Percentiles rank a stretch among this genome's conserved stretches.
These are phyloP conservation scores for Apamea monoglypha DNA, from an alignment of 2,888 invertebrate species.

Conservation along the genomic window DNA sequence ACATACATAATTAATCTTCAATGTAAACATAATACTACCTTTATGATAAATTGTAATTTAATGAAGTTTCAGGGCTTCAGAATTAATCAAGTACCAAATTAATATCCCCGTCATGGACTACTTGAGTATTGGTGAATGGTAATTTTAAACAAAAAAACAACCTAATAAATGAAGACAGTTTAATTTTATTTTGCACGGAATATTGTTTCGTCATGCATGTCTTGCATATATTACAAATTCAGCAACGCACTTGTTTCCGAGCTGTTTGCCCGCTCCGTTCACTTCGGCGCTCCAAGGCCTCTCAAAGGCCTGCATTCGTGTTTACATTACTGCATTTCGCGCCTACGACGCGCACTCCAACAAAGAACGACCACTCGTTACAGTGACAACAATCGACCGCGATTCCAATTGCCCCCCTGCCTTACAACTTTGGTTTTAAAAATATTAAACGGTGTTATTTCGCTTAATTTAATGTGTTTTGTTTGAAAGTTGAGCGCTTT, in stretches of 20 bases:
- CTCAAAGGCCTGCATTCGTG: constrained; percentile 62
- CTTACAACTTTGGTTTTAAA: constrained; percentile 53
- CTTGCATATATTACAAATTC: constrained; percentile 46
- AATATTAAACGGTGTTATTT: constrained; percentile 60
- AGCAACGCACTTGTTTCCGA: constrained; percentile 33
- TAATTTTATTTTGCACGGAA: constrained; percentile 52
- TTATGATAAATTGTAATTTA: constrained; percentile 47
- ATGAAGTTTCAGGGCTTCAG: constrained; percentile 53
- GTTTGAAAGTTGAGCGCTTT: constrained; percentile 52
- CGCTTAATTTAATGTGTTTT: constrained; percentile 62
- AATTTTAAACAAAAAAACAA: constrained; percentile 34
- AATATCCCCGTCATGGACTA: constrained; percentile 39
- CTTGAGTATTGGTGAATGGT: constrained; percentile 26
- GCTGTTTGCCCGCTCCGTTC: constrained; percentile 34
- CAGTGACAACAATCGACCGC: constrained; percentile 54
- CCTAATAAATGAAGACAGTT: constrained; percentile 48
- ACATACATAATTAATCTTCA: constrained; percentile 40
- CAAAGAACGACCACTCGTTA: constrained; percentile 49
- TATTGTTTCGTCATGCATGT: constrained; percentile 47
- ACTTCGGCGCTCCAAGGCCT: constrained; percentile 62
- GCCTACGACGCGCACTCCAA: constrained; percentile 54
- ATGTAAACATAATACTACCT: constrained; percentile 21
- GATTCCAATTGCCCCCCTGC: constrained; percentile 37
- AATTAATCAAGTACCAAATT: constrained; percentile 51
- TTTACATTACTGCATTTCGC: constrained; percentile 70